Percentiles rank a stretch among this genome's conserved stretches.
phyloP scores from a whole-genome alignment of 2,797 vertebrate genomes.

The Setipinna tenuifilis region DNA sequence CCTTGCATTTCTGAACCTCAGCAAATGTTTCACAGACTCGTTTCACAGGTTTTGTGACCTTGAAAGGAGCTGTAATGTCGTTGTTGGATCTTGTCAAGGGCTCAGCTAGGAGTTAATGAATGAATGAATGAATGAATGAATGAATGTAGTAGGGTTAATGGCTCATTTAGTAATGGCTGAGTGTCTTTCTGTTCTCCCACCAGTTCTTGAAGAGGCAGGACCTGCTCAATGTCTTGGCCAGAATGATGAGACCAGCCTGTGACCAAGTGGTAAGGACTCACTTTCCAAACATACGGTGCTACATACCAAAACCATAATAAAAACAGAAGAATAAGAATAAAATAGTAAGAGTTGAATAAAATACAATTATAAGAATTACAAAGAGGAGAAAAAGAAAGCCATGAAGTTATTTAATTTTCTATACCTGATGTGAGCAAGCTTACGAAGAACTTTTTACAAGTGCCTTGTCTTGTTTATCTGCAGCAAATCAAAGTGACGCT shows the following conservation, averaged over 20 bases:
- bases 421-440: background rate
- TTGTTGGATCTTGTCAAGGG: background rate
- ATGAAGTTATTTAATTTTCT: background rate
- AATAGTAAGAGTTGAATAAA: background rate
- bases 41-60: background rate
- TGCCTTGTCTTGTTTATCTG: conserved; percentile 33
- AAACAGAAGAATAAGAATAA: background rate
- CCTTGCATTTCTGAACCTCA: background rate
- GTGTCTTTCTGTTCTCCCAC: conserved; percentile 45
- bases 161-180: background rate
- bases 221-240: conserved; percentile 92
- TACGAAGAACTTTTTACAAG: background rate
- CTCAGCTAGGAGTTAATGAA: background rate
- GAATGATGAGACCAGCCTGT: conserved; percentile 96
- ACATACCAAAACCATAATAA: background rate
- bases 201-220: conserved; percentile 98
- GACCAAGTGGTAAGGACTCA: conserved; percentile 91
- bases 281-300: background rate
- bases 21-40: background rate
- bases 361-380: background rate
- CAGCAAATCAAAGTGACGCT: conserved; percentile 99
- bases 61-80: background rate
- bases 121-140: background rate
- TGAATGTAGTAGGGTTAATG: background rate
- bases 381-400: background rate